Base-by-base conservation (phyloP, 1,140 invertebrate genomes). In the Monochamus saltuarius region DNA sequence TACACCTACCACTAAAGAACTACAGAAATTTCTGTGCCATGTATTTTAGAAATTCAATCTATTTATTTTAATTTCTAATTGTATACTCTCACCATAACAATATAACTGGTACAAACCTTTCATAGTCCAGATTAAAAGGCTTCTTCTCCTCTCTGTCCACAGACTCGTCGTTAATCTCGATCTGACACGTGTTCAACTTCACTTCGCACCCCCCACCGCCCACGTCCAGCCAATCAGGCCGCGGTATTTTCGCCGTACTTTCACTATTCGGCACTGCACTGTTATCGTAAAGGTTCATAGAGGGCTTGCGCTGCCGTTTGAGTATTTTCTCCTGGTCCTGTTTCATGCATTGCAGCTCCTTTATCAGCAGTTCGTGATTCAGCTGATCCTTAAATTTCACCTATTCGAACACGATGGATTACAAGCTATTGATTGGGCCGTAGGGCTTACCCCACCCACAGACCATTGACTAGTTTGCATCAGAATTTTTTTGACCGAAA, bases 331-430 rank as follows among this genome's bases (percentile, higher is more conserved):
- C 69, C 70, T 80, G 7, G 73, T 82, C 72, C 19, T 67, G 66
- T 14, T 78, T 74, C 83, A 83, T 84, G 38, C 74, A 78, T 61
- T 83, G 79, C 64, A 84, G 64, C 66, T 84, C 83, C 54, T 79
- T 77, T 59, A 84, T 83, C 38, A 84, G 75, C 73, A 83, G 77
- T 68, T 84, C 83, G 64, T 82, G 81, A 65, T 83, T 83, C 60
- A 80, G 77, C 73, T 80, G 80, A 66, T 83, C 82, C 67, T 82
- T 80, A 67, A 80, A 68, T 51, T 71, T 72, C 62, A 53, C 66
- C 61, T 65, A 29, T 29, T 29, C 22, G 22, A 29, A 29, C 2
- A 29, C 22, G 22, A 6, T 29, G 22, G 2, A 6, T 67, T 78
- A 29, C 22, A 29, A 29, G 22, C 6, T 2, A 6, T 6, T 29